phyloP scores from a whole-genome alignment of 2,797 vertebrate genomes.

The Aplochiton taeniatus region DNA sequence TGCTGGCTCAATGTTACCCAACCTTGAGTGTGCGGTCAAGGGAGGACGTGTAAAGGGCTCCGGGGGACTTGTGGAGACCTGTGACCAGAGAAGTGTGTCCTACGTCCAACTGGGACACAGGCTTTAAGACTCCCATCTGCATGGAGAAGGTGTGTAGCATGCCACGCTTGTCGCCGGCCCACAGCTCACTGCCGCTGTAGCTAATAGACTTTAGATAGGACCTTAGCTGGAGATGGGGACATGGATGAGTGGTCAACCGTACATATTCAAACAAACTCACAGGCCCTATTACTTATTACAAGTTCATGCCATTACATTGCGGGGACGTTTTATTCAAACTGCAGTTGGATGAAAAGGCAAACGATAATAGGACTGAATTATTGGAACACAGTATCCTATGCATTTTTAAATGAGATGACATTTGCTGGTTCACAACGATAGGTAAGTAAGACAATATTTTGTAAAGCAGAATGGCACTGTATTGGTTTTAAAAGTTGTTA shows the following conservation, averaged over 20 bases:
- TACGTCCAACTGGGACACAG: constrained; percentile 82
- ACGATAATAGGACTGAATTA: too few relatives aligned
- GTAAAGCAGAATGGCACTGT: neutral
- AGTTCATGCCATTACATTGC: too few relatives aligned
- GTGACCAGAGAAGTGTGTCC: constrained; percentile 87
- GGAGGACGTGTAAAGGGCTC: constrained; percentile 88
- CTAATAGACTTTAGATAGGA: constrained; percentile 88
- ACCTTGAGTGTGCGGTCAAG: constrained; percentile 88
- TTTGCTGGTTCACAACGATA: too few relatives aligned
- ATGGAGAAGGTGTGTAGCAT: constrained; percentile 83
- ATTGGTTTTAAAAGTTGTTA: neutral
- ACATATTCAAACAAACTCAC: neutral
- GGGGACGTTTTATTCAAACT: too few relatives aligned
- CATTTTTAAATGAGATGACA: too few relatives aligned
- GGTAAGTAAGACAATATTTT: too few relatives aligned
- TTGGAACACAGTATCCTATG: too few relatives aligned
- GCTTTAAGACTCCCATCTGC: constrained; percentile 71
- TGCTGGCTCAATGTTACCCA: constrained; percentile 6
- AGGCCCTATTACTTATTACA: too few relatives aligned
- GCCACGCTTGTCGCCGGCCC: constrained; percentile 88
- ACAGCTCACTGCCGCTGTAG: constrained; percentile 82
- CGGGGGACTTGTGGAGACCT: constrained; percentile 81
- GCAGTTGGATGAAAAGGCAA: too few relatives aligned
- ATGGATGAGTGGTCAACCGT: neutral
- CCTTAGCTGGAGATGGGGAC: constrained; percentile 70